phyloP scores from a whole-genome alignment of 2,113 vertebrate species.

The Nannobrachium achirus region DNA sequence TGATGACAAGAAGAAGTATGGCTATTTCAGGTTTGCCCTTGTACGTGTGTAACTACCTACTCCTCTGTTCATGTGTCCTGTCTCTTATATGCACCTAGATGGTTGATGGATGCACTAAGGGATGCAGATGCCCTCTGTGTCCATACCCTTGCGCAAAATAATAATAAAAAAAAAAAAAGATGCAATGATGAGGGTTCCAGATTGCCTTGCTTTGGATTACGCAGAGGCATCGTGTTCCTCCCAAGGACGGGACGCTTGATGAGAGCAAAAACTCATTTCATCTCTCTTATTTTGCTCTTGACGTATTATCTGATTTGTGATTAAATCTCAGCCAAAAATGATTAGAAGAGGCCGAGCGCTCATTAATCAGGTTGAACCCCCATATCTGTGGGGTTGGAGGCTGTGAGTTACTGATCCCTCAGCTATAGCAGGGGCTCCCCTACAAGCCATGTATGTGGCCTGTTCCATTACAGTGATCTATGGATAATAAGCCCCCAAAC shows the following conservation, averaged over 20 bases:
- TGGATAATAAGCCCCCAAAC: slow-evolving; percentile 53
- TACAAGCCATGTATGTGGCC: slow-evolving; percentile 54
- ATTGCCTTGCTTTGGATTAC: slow-evolving; percentile 65
- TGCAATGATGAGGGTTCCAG: slow-evolving; percentile 39
- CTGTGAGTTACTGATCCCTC: slow-evolving; percentile 54
- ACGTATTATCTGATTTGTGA: slow-evolving; percentile 75
- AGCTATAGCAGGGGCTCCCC: slow-evolving; percentile 40
- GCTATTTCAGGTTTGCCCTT: slow-evolving; percentile 33
- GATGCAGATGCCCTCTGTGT: slow-evolving; percentile 36
- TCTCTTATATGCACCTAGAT: slow-evolving; percentile 24
- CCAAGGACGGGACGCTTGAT: slow-evolving; percentile 69
- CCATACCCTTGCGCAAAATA: slow-evolving; percentile 38
- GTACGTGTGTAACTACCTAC: slow-evolving; percentile 15
- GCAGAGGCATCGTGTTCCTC: slow-evolving; percentile 56
- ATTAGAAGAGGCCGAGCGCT: slow-evolving; percentile 72
- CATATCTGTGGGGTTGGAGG: slow-evolving; percentile 31
- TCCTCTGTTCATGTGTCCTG: slow-evolving; percentile 7
- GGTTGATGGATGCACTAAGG: slow-evolving; percentile 43
- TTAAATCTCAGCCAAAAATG: slow-evolving; percentile 71
- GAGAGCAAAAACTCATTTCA: slow-evolving; percentile 69
- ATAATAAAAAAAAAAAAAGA: slow-evolving; percentile 46
- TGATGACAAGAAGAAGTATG: background rate
- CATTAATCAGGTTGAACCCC: slow-evolving; percentile 71
- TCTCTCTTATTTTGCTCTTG: slow-evolving; percentile 66
- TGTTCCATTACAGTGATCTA: slow-evolving; percentile 59